Conservation (phyloP, 2,888 invertebrate species). For the Acleris sparsana region DNA sequence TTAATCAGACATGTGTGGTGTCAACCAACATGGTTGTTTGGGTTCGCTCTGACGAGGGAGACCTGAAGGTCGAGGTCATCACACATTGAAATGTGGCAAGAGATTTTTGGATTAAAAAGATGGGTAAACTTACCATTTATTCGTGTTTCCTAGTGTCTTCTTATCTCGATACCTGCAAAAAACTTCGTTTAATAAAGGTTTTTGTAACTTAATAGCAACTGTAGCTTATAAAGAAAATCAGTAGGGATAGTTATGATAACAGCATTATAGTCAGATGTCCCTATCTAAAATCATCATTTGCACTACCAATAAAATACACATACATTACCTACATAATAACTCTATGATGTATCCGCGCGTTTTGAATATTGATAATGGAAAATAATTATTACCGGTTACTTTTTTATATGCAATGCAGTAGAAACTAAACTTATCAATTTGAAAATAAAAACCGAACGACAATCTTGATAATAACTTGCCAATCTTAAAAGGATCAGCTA, state of each 20-base stretch:
- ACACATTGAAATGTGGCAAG: constrained; percentile 47
- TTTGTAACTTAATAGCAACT: neutral
- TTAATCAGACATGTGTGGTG: constrained; percentile 40
- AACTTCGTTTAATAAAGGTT: neutral
- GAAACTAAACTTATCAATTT: too few species aligned
- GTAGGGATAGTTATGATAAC: constrained; percentile 70
- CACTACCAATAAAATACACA: neutral
- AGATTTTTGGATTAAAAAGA: too few species aligned
- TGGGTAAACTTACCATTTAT: too few species aligned
- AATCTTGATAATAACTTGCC: too few species aligned
- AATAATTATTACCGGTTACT: too few species aligned
- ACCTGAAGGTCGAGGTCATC: constrained; percentile 76
- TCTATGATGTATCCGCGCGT: neutral
- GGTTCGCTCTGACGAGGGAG: constrained; percentile 80
- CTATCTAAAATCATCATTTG: constrained; percentile 70
- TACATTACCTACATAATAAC: neutral
- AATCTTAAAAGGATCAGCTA: too few species aligned
- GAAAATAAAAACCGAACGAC: too few species aligned
- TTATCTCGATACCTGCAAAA: neutral
- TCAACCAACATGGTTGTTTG: constrained; percentile 65
- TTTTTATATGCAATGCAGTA: too few species aligned
- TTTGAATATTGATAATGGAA: too few species aligned
- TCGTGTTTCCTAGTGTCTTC: too few species aligned
- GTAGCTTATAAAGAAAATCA: constrained; percentile 43
- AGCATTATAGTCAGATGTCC: constrained; percentile 75